phyloP scores from a whole-genome alignment of 2,797 vertebrate genomes.

The Apogon hyalosoma region DNA sequence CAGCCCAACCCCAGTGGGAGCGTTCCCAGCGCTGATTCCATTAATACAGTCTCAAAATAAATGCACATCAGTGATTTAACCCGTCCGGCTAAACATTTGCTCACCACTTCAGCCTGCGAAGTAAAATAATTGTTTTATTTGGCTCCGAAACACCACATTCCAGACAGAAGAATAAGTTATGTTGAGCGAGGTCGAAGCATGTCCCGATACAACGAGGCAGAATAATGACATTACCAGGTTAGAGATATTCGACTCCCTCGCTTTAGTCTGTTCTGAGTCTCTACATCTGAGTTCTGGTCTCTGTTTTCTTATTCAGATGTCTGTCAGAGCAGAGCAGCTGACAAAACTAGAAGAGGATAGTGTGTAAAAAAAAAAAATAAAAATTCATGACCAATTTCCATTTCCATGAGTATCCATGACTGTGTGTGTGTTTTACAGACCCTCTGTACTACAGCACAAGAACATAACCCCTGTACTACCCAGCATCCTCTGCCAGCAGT shows the following conservation, averaged over 20 bases:
- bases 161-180: conserved; percentile 29
- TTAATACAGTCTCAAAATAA: conserved; percentile 44
- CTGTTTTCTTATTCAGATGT: conserved; percentile 1
- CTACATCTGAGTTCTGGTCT: no score
- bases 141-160: conserved; percentile 59
- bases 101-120: conserved; percentile 23
- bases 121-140: conserved; percentile 62
- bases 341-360: conserved; percentile 19
- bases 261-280: background rate
- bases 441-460: background rate
- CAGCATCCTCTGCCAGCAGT: conserved; percentile 3
- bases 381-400: conserved; percentile 13
- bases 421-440: background rate
- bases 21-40: conserved; percentile 21
- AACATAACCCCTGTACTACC: background rate
- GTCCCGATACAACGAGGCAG: conserved; percentile 27
- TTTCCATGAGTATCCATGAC: conserved; percentile 27
- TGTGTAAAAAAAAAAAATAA: background rate
- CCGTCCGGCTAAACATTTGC: conserved; percentile 54
- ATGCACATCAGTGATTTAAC: conserved; percentile 39
- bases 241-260: no score
- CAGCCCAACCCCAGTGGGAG: conserved; percentile 1
- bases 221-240: conserved; percentile 63
- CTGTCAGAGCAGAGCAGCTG: conserved; percentile 47
- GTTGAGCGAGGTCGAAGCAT: conserved; percentile 14